phyloP scores from a whole-genome alignment of 2,797 vertebrate genomes.

The Epinephelus malabaricus region DNA sequence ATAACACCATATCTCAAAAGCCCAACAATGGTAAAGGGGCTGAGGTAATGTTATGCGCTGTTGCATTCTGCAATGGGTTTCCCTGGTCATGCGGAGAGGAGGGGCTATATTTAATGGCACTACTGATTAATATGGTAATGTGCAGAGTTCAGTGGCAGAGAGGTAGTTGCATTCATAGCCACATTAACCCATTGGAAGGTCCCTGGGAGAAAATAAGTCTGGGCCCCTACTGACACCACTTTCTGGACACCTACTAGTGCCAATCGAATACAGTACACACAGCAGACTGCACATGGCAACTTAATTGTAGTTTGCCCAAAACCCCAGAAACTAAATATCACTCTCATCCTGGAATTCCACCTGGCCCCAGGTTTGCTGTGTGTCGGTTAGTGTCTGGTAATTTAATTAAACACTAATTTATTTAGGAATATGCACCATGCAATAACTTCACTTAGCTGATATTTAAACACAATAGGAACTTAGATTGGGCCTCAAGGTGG shows the following conservation, averaged over 20 bases:
- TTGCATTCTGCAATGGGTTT: not conserved
- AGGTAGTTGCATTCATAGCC: conserved; percentile 17
- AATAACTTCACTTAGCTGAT: conserved; percentile 25
- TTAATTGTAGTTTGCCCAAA: conserved; percentile 35
- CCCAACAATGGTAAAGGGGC: conserved; percentile 20
- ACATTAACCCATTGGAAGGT: conserved; percentile 26
- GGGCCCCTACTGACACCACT: not conserved
- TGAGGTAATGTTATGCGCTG: conserved; percentile 16
- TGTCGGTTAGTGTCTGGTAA: conserved; percentile 33
- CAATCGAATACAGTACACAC: conserved; percentile 20
- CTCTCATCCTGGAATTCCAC: conserved; percentile 18
- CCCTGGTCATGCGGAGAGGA: conserved; percentile 20
- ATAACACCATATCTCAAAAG: conserved; percentile 43
- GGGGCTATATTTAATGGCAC: conserved; percentile 35
- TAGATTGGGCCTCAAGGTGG: conserved; percentile 24
- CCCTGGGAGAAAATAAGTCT: conserved; percentile 12
- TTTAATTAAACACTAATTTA: conserved; percentile 48
- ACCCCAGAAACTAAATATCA: conserved; percentile 25
- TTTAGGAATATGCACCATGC: conserved; percentile 19
- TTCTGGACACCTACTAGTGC: conserved; percentile 16
- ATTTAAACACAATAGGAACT: conserved; percentile 15
- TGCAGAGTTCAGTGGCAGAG: conserved; percentile 17
- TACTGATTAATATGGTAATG: conserved; percentile 53
- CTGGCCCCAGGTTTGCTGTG: conserved; percentile 25
- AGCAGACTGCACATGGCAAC: not conserved